Percentiles rank a stretch among this genome's conserved stretches.
Conservation (phyloP, 2,113 vertebrate species). For the Rhizomys pruinosus region DNA sequence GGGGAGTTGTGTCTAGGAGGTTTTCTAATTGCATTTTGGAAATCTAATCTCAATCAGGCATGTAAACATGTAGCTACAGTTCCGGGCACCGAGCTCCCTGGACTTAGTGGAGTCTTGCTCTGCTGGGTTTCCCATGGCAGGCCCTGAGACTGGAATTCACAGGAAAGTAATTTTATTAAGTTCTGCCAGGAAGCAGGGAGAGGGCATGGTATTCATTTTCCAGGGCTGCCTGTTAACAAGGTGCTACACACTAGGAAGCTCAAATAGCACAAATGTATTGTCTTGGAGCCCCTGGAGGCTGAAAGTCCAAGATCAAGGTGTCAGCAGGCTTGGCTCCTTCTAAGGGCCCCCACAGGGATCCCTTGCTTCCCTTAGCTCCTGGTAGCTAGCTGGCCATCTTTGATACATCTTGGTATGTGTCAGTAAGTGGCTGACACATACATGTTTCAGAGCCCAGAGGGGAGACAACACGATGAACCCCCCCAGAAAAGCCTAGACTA, state of each 20-base stretch:
- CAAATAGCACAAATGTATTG: neutral
- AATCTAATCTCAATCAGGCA: conserved; percentile 46
- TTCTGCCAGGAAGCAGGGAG: conserved; percentile 38
- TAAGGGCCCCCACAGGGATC: too few species aligned
- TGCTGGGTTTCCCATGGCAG: neutral
- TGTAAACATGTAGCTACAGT: neutral
- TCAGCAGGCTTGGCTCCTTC: neutral
- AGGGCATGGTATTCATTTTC: neutral
- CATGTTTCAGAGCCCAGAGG: neutral
- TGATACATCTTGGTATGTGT: neutral
- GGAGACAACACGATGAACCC: neutral
- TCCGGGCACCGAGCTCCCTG: neutral
- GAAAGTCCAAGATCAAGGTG: neutral
- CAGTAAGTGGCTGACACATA: neutral
- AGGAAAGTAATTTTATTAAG: conserved; percentile 50
- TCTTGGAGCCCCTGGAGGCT: neutral
- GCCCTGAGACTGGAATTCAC: neutral
- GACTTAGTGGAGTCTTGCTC: neutral
- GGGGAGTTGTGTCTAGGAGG: neutral
- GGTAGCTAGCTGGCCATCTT: neutral
- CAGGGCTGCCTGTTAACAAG: neutral
- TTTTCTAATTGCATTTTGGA: conserved; percentile 57
- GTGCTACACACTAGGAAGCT: neutral
- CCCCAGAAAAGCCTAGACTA: conserved; percentile 8
- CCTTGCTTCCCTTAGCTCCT: neutral